phyloP scores from a whole-genome alignment of 2,888 invertebrate species.

The Therioaphis trifolii region DNA sequence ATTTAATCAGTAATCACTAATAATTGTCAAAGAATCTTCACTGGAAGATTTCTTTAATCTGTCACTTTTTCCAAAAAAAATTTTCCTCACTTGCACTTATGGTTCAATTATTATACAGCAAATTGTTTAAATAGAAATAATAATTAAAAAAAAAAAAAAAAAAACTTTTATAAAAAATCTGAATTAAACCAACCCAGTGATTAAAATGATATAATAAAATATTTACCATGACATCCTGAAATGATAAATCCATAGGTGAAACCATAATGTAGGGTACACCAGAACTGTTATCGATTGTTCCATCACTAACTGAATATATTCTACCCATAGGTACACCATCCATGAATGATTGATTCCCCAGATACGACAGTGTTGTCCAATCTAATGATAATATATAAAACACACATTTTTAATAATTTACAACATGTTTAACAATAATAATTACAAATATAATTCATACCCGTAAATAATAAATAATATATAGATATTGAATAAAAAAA shows the following conservation, averaged over 20 bases:
- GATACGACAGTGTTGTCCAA: conserved; percentile 80
- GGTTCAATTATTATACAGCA: no score
- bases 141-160: background rate
- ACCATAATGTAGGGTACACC: conserved; percentile 82
- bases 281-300: conserved; percentile 75
- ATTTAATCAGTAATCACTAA: no score
- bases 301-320: conserved; percentile 79
- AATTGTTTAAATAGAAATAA: no score
- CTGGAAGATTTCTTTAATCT: no score
- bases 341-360: conserved; percentile 74
- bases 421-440: background rate
- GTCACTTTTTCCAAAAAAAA: no score
- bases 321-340: conserved; percentile 77
- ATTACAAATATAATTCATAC: no score
- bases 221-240: conserved; percentile 76
- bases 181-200: background rate
- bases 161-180: background rate
- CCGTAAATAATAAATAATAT: no score
- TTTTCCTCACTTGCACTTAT: no score
- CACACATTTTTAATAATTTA: conserved; percentile 1
- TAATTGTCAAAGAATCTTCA: no score
- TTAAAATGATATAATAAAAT: conserved; percentile 2
- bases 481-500: no score
- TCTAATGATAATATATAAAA: conserved; percentile 70
- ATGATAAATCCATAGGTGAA: conserved; percentile 78